Conservation (phyloP, 2,797 vertebrate genomes). For the Ctenosaura bakeri region DNA sequence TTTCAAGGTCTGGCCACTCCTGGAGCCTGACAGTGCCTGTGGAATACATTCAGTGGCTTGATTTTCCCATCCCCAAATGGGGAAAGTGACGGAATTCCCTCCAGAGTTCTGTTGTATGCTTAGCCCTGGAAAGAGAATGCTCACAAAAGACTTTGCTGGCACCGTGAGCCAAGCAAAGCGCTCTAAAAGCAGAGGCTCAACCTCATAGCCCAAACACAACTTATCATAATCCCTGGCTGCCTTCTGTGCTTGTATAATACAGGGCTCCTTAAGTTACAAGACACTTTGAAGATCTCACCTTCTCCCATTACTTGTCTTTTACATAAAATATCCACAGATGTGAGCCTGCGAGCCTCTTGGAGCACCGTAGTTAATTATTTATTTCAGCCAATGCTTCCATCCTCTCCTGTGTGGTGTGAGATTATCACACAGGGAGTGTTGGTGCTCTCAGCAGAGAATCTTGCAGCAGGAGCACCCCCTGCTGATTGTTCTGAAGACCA, state of each 20-base stretch:
- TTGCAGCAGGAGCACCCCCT: slow-evolving; percentile 79
- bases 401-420: slow-evolving; percentile 24
- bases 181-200: slow-evolving; percentile 65
- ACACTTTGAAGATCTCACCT: slow-evolving; percentile 86
- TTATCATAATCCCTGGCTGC: slow-evolving; percentile 78
- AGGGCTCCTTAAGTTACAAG: slow-evolving; percentile 82
- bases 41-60: slow-evolving; percentile 19
- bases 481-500: slow-evolving; percentile 47
- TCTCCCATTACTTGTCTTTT: slow-evolving; percentile 85
- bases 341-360: slow-evolving; percentile 75
- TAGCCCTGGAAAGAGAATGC: slow-evolving; percentile 63
- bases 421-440: slow-evolving; percentile 20
- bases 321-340: slow-evolving; percentile 83
- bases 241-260: slow-evolving; percentile 77
- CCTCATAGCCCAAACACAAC: slow-evolving; percentile 73
- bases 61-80: slow-evolving; percentile 47
- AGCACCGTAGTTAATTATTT: slow-evolving; percentile 78
- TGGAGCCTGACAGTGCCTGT: not conserved
- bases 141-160: slow-evolving; percentile 68
- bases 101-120: slow-evolving; percentile 41
- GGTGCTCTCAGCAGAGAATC: not conserved
- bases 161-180: slow-evolving; percentile 58
- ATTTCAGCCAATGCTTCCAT: slow-evolving; percentile 76
- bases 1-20: not conserved
- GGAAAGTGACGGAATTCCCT: not conserved